Evolutionary conservation across 53 echinoderm and acorn worm species (phyloP), one percentile per base, ranked within the genome.

Genomic region (Crossaster papposus): DNA sequence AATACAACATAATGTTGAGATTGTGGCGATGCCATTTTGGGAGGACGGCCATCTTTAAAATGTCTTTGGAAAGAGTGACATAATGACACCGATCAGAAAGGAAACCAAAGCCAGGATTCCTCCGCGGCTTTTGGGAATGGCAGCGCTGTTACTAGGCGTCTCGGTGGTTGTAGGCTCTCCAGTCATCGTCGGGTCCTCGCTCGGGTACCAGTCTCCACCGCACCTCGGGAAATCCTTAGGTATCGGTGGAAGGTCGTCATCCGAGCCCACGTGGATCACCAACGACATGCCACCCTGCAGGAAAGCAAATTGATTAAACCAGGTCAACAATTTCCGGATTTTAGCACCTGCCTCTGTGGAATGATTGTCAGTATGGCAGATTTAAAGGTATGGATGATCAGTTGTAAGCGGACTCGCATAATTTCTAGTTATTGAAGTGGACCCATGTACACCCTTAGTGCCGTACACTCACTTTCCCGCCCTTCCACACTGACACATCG

Each of bases 191-290:
- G 71, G 71, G 77, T 35, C 35, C 28, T 77, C 77, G 4, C 36
- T 30, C n/a, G 79, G 79, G 28, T 79, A 52, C 79, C 79, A 79
- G 79, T 79, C 51, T 13, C 77, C 77, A 29, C 86, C 86, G 65
- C 91, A 91, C 1, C 91, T 86, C 3, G 91, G 91, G 14, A 91
- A 80, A 30, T 77, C 72, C 23, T 29, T 20, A 0, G 91, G 91
- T 31, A 65, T 79, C 17, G 64, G 23, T 31, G 91, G 91, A 38
- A 91, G 64, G 30, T 91, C 91, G 11, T 64, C 51, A 52, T 91
- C 91, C 31, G 51, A 35, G 1, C 91, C 91, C 17, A 91, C 86
- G 28, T 91, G 83, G 34, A 91, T 86, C 31, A 91, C 70, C 36
- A 91, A 2, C 14, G 82, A 36, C 91, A 91, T 91, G 14, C 91